Evolutionary conservation across 2,888 invertebrate species (phyloP), one percentile per base, ranked within the genome.

Genomic region (Synergus itoensis): DNA sequence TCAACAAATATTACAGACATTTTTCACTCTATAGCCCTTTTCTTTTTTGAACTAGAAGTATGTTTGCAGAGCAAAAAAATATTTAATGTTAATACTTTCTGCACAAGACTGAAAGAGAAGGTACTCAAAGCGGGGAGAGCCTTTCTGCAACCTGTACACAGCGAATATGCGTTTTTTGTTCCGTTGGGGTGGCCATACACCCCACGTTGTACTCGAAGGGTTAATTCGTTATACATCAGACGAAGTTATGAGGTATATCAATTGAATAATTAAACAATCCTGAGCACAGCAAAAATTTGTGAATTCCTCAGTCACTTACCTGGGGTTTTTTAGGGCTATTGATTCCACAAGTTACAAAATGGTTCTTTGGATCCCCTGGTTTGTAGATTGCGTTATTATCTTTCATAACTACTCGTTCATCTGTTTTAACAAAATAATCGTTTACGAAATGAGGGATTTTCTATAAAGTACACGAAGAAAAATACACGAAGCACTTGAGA

Each of bases 371-470:
- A 78, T 75, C 82, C n/a, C 90, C 90, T 4, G 88, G 84, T 45
- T 57, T 84, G 63, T 90, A 90, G 21, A 88, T 36, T 7, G 79
- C 48, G 45, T 84, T 81, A 43, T 87, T 81, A 18, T 87, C 86
- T 81, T 85, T 89, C 7, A 84, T 77, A 4, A 64, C n/a, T 4
- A 89, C 9, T 63, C 88, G 86, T 83, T 90, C 91, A 28, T 89
- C 90, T 87, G 75, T n/a, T 63, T 69, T 14, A 77, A 76, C 2
- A 78, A 76, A 69, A 21, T 45, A 7, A 48, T 28, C 16, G 77
- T 7, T 9, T 69, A 69, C 48, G 11, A 45, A 45, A n/a, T 45
- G 9, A 67, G 9, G 4, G 11, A 57, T 76, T 45, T 43, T 63
- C 12, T 11, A 36, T 45, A n/a, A 14, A 16, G 67, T 73, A 28